Percentiles rank a stretch among this genome's conserved stretches.
Evolutionary conservation across 2,797 vertebrate species (phyloP).

Genomic region (Cynopterus sphinx): DNA sequence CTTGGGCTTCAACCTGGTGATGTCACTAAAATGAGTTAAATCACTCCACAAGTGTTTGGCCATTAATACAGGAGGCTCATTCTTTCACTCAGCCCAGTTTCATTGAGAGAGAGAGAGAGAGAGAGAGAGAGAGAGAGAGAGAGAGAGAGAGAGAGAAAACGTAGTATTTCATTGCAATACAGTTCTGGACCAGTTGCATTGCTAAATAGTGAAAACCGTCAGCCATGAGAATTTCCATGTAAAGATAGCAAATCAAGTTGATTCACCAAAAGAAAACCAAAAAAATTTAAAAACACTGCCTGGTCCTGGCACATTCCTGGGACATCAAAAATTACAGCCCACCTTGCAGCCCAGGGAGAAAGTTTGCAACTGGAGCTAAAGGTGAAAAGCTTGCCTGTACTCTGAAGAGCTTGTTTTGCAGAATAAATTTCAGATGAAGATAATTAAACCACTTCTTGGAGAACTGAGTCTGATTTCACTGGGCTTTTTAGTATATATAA

Average conservation of each 20-base stretch:
- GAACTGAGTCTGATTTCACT: conserved; percentile 79
- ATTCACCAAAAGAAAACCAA: neutral
- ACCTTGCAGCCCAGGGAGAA: conserved; percentile 50
- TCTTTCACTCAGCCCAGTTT: neutral
- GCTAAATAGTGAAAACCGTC: neutral
- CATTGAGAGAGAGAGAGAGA: neutral
- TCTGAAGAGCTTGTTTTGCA: conserved; percentile 75
- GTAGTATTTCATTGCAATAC: neutral
- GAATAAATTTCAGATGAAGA: conserved; percentile 79
- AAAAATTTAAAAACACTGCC: neutral
- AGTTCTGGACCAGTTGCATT: neutral
- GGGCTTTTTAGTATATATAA: conserved; percentile 75
- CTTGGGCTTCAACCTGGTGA: neutral
- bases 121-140: neutral
- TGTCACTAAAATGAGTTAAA: neutral
- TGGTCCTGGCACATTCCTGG: neutral
- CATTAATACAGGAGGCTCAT: neutral
- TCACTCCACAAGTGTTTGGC: neutral
- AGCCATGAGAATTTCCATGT: neutral
- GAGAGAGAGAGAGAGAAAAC: neutral
- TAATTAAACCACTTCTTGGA: conserved; percentile 81
- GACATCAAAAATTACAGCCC: neutral
- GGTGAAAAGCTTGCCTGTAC: conserved; percentile 70
- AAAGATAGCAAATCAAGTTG: neutral
- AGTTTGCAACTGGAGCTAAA: conserved; percentile 69